Evolutionary conservation across 1,140 invertebrate genomes (phyloP), one percentile per base, ranked within the genome.

Genomic region (Drosophila triauraria): DNA sequence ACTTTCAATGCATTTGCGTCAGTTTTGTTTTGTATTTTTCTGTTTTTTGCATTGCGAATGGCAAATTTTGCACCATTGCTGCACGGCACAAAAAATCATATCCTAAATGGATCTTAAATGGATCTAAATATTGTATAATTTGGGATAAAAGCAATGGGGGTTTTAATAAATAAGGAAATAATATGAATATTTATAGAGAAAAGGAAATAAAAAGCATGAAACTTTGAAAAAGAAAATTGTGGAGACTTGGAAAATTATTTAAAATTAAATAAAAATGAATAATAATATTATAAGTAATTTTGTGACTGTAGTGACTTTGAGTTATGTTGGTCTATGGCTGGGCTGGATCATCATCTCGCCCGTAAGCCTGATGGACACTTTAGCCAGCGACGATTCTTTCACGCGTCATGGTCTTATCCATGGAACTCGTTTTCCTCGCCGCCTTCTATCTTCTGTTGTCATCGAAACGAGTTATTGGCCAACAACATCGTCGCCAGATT

Each of bases 1-100:
- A 80, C 84, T 87, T 87, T 87, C 84, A 71, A 78, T 80, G 80
- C 50, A 75, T 77, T 87, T 87, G 80, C 80, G 80, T 88, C 80
- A 87, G 77, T 75, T 68, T 67, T n/a, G 43, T 27, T 35, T 43
- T 43, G 27, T 30, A 30, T 30, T 30, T 30, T 25, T 47, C 13
- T 44, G 53, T 30, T 30, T 47, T n/a, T 44, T 58, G 23, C 57
- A 30, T 64, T 62, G 69, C 64, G 35, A 71, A 58, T 71, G 12
- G 12, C 4, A 4, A 27, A 6, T 47, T 25, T 25, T 63, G 30
- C 35, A 63, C 30, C 30, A 25, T n/a, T 3, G 13, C 17, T 23
- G 12, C 53, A 20, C 20, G 42, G 57, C n/a, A 25, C 20, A 9
- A 56, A 56, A 56, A 56, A 25, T 8, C 13, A 40, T 7, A 25